A percentile compares a stretch with the other conserved stretches of the same genome.
phyloP scores from a whole-genome alignment of 92 coral and sea anemone species.

The Palythoa heliodiscus region DNA sequence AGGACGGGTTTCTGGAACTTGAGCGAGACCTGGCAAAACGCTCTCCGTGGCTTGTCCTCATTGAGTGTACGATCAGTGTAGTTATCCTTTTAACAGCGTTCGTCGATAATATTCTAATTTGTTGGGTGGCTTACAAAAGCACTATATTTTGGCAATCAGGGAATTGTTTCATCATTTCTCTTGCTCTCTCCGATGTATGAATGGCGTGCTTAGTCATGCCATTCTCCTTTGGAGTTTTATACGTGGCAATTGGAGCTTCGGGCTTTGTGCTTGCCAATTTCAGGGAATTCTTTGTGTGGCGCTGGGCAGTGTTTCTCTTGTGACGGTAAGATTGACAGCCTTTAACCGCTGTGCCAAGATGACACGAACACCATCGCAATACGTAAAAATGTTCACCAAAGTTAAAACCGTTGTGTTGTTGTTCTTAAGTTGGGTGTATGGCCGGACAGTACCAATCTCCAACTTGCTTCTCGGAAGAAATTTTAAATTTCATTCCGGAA shows the following conservation, averaged over 20 bases:
- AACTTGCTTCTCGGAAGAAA: slow-evolving; percentile 2
- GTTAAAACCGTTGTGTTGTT: neutral
- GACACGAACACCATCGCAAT: slow-evolving; percentile 1
- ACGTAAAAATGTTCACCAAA: slow-evolving; percentile 12
- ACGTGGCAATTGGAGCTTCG: slow-evolving; percentile 2
- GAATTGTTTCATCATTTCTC: slow-evolving; percentile 20
- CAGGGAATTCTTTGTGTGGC: slow-evolving; percentile 12
- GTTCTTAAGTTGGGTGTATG: neutral
- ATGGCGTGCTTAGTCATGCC: slow-evolving; percentile 27
- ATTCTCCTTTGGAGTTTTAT: slow-evolving; percentile 16
- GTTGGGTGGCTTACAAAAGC: slow-evolving; percentile 12
- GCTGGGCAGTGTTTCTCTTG: slow-evolving; percentile 16
- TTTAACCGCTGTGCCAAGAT: neutral
- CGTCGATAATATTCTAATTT: slow-evolving; percentile 15
- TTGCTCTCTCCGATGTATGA: slow-evolving; percentile 13
- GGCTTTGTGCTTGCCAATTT: neutral
- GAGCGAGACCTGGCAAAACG: neutral
- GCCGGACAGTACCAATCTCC: neutral
- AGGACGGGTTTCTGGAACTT: neutral
- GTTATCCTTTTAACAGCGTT: slow-evolving; percentile 21
- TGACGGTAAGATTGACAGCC: slow-evolving; percentile 17
- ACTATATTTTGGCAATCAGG: neutral
- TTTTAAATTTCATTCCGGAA: slow-evolving; percentile 27
- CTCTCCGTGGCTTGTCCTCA: neutral
- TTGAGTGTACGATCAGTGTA: neutral